Base-by-base conservation (phyloP, 2,888 invertebrate species). In the Pyrrhosoma nymphula region DNA sequence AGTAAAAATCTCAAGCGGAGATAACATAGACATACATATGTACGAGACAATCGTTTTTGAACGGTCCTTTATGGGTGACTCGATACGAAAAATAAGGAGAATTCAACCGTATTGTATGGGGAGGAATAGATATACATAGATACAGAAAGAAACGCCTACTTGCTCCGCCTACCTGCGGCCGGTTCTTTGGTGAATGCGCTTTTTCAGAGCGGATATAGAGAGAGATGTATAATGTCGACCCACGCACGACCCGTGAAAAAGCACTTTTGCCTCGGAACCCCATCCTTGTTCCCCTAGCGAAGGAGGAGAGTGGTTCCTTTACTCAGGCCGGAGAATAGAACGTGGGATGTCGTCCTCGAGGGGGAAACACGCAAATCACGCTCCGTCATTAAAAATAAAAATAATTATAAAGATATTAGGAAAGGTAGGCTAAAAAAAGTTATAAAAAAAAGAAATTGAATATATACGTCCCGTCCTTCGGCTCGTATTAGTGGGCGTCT, bases 191-290 rank as follows among this genome's bases (percentile, higher is more conserved):
- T 16, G 82, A 35, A 82, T 82, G 82, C 14, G 82, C 82, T 82
- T 35, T 26, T 26, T 26, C 16, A 35, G 82, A 30, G 82, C 30
- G 82, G 82, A 35, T 14, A 69, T 6, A 69, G n/a, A 47, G 8
- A 8, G 47, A n/a, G 69, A n/a, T n/a, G 69, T 26, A 69, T n/a
- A 47, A 23, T n/a, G n/a, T 69, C 35, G 30, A 16, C 82, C 82
- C 82, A 82, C 82, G 35, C 82, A 82, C 82, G 30, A 82, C 14
- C n/a, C 82, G 82, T 82, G 82, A 82, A 82, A 82, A 82, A 35
- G 82, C 82, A 82, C 18, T 82, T 69, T 69, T n/a, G 10, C 30
- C 35, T 35, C 82, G 26, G 82, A 82, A 23, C 35, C 35, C 26
- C 23, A 35, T 82, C 18, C 4, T 16, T 35, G 82, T 35, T 16